Base-by-base conservation (phyloP, 2,888 invertebrate genomes). In the Trissolcus japonicus region DNA sequence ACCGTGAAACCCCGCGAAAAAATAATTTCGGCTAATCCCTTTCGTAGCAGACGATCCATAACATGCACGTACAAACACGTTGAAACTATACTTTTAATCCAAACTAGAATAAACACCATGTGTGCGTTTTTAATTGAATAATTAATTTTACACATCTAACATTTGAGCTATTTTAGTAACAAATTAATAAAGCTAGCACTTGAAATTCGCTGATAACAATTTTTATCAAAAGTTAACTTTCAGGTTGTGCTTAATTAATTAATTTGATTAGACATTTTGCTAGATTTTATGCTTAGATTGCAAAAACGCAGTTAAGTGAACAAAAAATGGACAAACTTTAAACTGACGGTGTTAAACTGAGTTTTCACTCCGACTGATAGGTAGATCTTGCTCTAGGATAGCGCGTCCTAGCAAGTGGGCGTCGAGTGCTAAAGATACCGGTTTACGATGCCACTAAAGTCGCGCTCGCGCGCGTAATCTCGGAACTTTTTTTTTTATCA, bases 391-490 rank as follows among this genome's bases (percentile, higher is more conserved):
- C 84, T 84, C 84, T 84, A 83, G 83, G 85, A 85, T 85, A 84
- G 83, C 82, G 82, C 76, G 77, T 76, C 75, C 61, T 69, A 61
- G 73, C 76, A 75, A 76, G 82, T 80, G 82, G 84, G 84, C 82
- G 84, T 82, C 65, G 78, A 82, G 84, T 79, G 85, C 84, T 87
- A 86, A 85, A 87, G 86, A 88, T 86, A 87, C 86, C 85, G 86
- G 86, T 87, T 87, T 88, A 88, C 86, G 87, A 88, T 83, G 85
- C 85, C 86, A 87, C 87, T 88, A 87, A 86, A 87, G 81, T 85
- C 82, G 84, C 84, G 81, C 83, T 84, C 85, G 82, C 80, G 82
- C 80, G 85, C 84, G 84, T 86, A 85, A 87, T 86, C 86, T 86
- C 79, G 79, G 78, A 78, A 2, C 78, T 82, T 81, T 82, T 82